phyloP scores from a whole-genome alignment of 30 jellyfish, hydroid and myxozoan species.

The Aurelia aurita complex sp. Pacific region DNA sequence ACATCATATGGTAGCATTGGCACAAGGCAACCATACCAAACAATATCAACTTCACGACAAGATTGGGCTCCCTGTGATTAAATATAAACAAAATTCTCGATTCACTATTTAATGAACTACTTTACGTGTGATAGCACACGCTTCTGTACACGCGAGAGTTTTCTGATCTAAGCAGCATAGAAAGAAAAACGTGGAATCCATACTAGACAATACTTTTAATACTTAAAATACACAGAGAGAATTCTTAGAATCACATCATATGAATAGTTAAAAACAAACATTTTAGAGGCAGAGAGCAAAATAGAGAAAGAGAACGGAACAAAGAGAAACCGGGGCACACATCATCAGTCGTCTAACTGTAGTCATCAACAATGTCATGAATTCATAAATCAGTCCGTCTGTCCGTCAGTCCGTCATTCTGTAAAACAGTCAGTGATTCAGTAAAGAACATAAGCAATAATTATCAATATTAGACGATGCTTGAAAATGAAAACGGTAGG shows the following conservation, averaged over 20 bases:
- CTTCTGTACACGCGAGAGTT: constrained; percentile 10
- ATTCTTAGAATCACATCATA: constrained; percentile 52
- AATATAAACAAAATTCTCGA: too few relatives aligned
- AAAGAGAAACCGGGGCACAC: too few relatives aligned
- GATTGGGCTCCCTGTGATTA: too few relatives aligned
- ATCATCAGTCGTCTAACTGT: too few relatives aligned
- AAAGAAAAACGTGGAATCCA: not conserved
- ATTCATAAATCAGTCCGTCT: constrained; percentile 1
- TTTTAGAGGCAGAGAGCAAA: not conserved
- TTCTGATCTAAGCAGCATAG: not conserved
- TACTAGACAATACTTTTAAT: constrained; percentile 19
- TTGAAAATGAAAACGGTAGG: too few relatives aligned
- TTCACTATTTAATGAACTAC: too few relatives aligned
- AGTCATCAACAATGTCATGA: constrained; percentile 8
- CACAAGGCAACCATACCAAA: too few relatives aligned
- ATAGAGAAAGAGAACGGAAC: constrained; percentile 38
- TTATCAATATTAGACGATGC: not conserved
- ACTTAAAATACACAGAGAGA: constrained; percentile 40
- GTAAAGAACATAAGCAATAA: constrained; percentile 27
- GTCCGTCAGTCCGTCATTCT: too few relatives aligned
- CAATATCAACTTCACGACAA: too few relatives aligned
- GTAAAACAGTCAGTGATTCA: too few relatives aligned
- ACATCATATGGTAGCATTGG: too few relatives aligned
- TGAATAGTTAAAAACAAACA: constrained; percentile 1
- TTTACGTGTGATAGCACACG: constrained; percentile 4